Evolutionary conservation across 2,113 vertebrate genomes (phyloP).

Genomic region (Gobio gobio): DNA sequence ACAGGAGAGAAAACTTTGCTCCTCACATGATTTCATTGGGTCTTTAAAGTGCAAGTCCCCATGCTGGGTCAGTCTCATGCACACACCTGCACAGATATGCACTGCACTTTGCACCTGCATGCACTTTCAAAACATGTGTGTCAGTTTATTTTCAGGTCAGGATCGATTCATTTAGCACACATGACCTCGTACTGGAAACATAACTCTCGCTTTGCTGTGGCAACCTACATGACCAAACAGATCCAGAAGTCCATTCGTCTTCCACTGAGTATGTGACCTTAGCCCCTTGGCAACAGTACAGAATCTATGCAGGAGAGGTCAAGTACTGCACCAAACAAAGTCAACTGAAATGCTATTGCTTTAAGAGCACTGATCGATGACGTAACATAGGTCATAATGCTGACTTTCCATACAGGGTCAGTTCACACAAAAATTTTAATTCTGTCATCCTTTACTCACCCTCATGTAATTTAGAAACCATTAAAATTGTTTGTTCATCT

Average conservation of each 20-base stretch:
- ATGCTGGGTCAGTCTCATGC: not conserved
- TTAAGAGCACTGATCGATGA: not conserved
- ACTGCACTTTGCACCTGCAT: constrained; percentile 33
- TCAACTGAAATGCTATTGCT: not conserved
- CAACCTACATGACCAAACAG: constrained; percentile 7
- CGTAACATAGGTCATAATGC: not conserved
- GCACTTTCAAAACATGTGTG: not conserved
- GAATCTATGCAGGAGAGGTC: not conserved
- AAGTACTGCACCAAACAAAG: not conserved
- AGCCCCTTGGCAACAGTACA: not conserved
- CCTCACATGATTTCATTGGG: not conserved
- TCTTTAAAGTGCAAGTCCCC: not conserved
- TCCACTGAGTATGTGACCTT: constrained; percentile 2
- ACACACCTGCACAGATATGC: not conserved
- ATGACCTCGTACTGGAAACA: not conserved
- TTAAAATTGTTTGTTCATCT: not conserved
- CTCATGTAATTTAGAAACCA: not conserved
- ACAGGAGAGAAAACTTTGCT: too few relatives aligned
- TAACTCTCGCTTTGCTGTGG: constrained; percentile 1
- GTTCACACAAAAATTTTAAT: not conserved
- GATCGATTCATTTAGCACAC: constrained; percentile 1
- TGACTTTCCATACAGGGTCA: not conserved
- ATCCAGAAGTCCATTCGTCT: not conserved
- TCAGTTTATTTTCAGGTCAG: not conserved
- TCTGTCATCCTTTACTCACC: not conserved